Conservation (phyloP, 2,113 vertebrate species). For the Onychostoma macrolepis region DNA sequence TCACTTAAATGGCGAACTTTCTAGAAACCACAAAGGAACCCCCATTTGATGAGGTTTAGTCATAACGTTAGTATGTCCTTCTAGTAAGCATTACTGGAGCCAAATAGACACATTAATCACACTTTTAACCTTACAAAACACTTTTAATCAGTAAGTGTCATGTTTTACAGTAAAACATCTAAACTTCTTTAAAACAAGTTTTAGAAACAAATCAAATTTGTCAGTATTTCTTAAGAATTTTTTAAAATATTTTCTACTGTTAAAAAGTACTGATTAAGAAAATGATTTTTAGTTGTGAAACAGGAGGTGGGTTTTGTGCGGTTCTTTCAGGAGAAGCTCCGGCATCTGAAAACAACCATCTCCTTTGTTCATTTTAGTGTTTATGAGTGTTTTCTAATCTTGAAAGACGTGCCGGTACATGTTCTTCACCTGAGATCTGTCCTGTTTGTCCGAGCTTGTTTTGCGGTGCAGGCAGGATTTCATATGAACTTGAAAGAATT, state of each 20-base stretch:
- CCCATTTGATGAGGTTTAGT: slow-evolving; percentile 55
- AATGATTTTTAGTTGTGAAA: not conserved
- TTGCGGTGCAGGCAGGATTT: slow-evolving; percentile 15
- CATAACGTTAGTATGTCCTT: slow-evolving; percentile 45
- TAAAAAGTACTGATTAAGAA: not conserved
- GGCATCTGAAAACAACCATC: slow-evolving; percentile 28
- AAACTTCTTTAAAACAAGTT: too few species aligned
- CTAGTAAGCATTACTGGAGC: slow-evolving; percentile 27
- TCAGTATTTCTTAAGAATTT: not conserved
- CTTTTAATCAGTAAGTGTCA: not conserved
- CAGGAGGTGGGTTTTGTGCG: not conserved
- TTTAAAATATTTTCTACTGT: not conserved
- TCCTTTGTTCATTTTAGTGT: slow-evolving; percentile 24
- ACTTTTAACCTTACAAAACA: not conserved
- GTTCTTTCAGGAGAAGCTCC: not conserved
- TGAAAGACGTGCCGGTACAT: slow-evolving; percentile 32
- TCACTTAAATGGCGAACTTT: slow-evolving; percentile 46
- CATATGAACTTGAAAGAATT: slow-evolving; percentile 8
- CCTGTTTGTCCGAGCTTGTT: slow-evolving; percentile 45
- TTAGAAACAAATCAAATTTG: not conserved
- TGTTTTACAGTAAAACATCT: not conserved
- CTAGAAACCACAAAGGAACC: slow-evolving; percentile 48
- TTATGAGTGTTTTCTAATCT: not conserved
- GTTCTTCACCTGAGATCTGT: not conserved
- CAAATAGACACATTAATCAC: slow-evolving; percentile 14